Base-by-base conservation (phyloP, 2,888 invertebrate species). In the Eulithis prunata region DNA sequence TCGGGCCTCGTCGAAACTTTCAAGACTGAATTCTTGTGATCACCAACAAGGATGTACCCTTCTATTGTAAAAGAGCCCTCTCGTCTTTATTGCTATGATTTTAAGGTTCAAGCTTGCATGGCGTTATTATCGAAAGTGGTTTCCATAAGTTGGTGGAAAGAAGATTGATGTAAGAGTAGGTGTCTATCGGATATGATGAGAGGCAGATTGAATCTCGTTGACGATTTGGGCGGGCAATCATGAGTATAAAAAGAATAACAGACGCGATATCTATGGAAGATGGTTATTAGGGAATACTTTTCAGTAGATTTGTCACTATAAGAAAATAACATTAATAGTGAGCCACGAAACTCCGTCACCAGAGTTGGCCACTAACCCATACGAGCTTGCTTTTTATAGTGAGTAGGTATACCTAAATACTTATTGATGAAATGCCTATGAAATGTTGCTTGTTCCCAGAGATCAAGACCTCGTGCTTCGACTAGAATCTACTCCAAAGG, bases 201-300 rank as follows among this genome's bases (percentile, higher is more conserved):
- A 85, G 80, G 81, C 77, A 83, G 81, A 89, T 90, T 88, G 83
- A 82, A 82, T 84, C 75, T 79, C 79, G 84, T 82, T 81, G 85
- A 85, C 82, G 85, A 85, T 85, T 78, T 85, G 83, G 87, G 88
- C 86, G 84, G 86, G 84, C 88, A 85, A 83, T 84, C 77, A 72
- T 82, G 81, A 82, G 21, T 80, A 76, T 80, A 76, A 38, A 10
- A 71, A 72, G 69, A 73, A 77, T 78, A 79, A 78, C 78, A 79
- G 72, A 74, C 71, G 60, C 59, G 51, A 66, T 55, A 62, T 21
- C 21, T 21, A 21, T 68, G 58, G 66, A 66, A 58, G 58, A 53
- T 57, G 55, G n/a, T 13, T 4, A 41, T 43, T 13, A 43, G 51
- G 14, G 3, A 49, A 14, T 43, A 55, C 32, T 38, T 54, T 49